Evolutionary conservation across 2,888 invertebrate genomes (phyloP).

Genomic region (Bimastos eiseni): DNA sequence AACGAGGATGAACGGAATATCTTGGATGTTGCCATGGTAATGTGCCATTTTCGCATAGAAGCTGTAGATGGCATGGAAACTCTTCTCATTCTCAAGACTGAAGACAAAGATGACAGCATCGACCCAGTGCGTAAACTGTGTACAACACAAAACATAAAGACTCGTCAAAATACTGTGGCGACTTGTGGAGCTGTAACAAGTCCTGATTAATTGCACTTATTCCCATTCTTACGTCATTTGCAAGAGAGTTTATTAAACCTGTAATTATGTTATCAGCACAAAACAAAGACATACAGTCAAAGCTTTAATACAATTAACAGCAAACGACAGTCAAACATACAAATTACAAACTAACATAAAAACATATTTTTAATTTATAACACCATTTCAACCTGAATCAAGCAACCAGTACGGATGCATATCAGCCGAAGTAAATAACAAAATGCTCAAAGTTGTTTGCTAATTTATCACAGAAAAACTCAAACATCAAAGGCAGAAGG

Average conservation of each 20-base stretch:
- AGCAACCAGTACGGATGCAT: too few relatives aligned
- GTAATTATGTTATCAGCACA: neutral
- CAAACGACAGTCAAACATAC: too few relatives aligned
- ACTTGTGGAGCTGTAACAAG: neutral
- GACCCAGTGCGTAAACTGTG: constrained; percentile 95
- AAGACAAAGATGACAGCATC: constrained; percentile 98
- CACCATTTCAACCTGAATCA: too few relatives aligned
- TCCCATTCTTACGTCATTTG: neutral
- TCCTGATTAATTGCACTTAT: neutral
- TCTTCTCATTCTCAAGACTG: constrained; percentile 93
- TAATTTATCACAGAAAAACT: too few relatives aligned
- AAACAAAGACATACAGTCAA: neutral
- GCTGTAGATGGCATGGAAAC: constrained; percentile 91
- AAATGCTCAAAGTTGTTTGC: too few relatives aligned
- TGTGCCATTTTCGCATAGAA: constrained; percentile 97
- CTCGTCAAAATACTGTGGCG: neutral
- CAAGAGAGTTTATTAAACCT: neutral
- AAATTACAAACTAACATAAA: too few relatives aligned
- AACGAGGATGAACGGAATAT: constrained; percentile 93
- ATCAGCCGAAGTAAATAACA: too few relatives aligned
- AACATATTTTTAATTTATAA: too few relatives aligned
- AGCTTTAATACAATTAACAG: too few relatives aligned
- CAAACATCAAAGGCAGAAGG: too few relatives aligned
- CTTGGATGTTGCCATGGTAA: constrained; percentile 65
- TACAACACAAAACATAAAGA: neutral